phyloP scores from a whole-genome alignment of 2,888 invertebrate species.

The Platycnemis pennipes region DNA sequence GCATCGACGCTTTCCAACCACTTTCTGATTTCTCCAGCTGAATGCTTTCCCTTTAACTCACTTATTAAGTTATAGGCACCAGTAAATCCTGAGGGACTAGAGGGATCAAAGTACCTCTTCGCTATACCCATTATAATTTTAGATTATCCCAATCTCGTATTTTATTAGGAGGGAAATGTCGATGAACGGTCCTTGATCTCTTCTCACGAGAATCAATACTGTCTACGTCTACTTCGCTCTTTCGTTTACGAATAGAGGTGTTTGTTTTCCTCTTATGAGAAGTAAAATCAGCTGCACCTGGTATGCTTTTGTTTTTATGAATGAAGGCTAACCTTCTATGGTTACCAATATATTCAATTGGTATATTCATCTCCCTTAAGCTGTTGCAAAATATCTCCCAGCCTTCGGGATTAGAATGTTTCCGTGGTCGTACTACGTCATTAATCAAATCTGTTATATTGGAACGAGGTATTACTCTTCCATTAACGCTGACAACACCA shows the following conservation, averaged over 20 bases:
- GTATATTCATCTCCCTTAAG: background rate
- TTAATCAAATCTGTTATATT: conserved; percentile 46
- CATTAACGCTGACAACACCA: conserved; percentile 5
- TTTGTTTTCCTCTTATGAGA: too few relatives aligned
- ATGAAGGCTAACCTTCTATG: conserved; percentile 28
- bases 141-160: background rate
- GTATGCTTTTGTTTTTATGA: too few relatives aligned
- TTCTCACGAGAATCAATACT: too few relatives aligned
- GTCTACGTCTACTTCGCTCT: too few relatives aligned
- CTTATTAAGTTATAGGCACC: conserved; percentile 28
- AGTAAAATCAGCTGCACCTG: too few relatives aligned
- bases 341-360: conserved; percentile 44
- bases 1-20: conserved; percentile 71
- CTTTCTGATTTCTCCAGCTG: conserved; percentile 23
- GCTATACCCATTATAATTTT: background rate
- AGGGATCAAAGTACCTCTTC: background rate
- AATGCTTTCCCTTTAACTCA: background rate
- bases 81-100: background rate
- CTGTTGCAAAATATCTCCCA: background rate
- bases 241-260: too few relatives aligned
- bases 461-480: background rate
- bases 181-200: too few relatives aligned
- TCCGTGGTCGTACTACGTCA: conserved; percentile 26
- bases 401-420: too few relatives aligned
- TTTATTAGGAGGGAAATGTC: background rate